Evolutionary conservation across 1,140 invertebrate species (phyloP).

Genomic region (Schlechtendalia chinensis): DNA sequence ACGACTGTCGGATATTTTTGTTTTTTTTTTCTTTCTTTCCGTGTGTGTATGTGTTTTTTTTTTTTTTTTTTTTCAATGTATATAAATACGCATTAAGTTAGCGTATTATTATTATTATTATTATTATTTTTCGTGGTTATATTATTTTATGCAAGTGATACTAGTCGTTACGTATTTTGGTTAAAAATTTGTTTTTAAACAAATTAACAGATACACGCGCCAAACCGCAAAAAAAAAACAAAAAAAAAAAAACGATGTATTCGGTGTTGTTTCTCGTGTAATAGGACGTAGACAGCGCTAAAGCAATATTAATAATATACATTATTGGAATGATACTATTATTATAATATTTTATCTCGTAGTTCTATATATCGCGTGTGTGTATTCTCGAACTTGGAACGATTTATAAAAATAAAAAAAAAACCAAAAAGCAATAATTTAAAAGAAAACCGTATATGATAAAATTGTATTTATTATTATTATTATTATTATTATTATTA

Average conservation of each 20-base stretch:
- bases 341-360: constrained; percentile 26
- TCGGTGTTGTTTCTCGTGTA: background rate
- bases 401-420: background rate
- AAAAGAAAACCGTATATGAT: constrained; percentile 27
- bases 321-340: background rate
- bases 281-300: constrained; percentile 32
- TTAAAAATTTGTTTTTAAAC: constrained; percentile 28
- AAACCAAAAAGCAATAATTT: constrained; percentile 48
- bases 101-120: constrained; percentile 8
- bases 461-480: constrained; percentile 38
- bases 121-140: background rate
- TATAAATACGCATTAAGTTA: constrained; percentile 4
- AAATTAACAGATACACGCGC: too few relatives aligned
- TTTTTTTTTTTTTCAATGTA: constrained; percentile 22
- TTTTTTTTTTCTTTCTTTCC: background rate
- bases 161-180: constrained; percentile 43
- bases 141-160: constrained; percentile 50
- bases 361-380: background rate
- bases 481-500: constrained; percentile 42
- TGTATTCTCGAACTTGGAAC: constrained; percentile 22
- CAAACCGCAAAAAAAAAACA: too few relatives aligned
- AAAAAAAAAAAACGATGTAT: too few relatives aligned
- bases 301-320: constrained; percentile 45
- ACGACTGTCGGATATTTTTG: background rate
- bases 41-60: background rate